Conservation (phyloP, 2,797 vertebrate genomes). For the Microctenopoma steveboyesi region DNA sequence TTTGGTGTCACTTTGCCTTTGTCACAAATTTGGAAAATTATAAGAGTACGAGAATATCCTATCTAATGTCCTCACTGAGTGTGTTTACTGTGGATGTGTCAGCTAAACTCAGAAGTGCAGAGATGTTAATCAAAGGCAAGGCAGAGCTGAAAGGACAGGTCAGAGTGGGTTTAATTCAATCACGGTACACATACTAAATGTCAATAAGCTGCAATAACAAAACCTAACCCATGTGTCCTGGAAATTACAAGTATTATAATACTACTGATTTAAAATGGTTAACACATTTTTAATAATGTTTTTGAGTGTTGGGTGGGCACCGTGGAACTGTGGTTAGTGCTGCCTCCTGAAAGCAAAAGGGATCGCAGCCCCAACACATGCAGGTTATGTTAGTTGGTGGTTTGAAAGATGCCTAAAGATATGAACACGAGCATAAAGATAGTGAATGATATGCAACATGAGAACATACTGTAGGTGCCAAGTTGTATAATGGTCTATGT, state of each 20-base stretch:
- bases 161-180: conserved; percentile 1
- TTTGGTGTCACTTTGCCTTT: conserved; percentile 6
- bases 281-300: neutral
- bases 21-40: conserved; percentile 3
- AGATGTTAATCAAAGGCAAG: conserved; percentile 4
- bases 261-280: neutral
- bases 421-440: no score
- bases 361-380: no score
- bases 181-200: conserved; percentile 4
- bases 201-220: neutral
- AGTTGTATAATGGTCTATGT: no score
- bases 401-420: no score
- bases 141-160: neutral
- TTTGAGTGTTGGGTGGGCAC: neutral
- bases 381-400: no score
- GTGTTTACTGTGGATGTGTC: conserved; percentile 12
- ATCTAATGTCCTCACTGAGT: neutral
- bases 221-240: neutral
- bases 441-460: no score
- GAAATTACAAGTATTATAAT: neutral
- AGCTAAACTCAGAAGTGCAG: neutral
- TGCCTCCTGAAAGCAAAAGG: no score
- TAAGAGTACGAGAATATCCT: neutral
- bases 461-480: neutral
- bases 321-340: no score